phyloP scores from a whole-genome alignment of 2,888 invertebrate genomes.

The Pyrgus malvae region DNA sequence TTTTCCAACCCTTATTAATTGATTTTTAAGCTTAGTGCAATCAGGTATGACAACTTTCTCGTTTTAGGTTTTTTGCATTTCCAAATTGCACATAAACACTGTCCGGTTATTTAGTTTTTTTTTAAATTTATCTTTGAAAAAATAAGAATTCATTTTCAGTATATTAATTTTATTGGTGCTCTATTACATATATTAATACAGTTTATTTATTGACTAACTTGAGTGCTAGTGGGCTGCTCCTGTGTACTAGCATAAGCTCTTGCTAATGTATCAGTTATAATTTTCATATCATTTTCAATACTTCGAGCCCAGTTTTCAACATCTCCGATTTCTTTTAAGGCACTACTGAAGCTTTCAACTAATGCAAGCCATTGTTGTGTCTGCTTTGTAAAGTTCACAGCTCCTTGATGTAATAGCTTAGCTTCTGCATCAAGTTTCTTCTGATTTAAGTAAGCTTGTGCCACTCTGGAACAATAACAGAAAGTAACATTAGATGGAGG shows the following conservation, averaged over 20 bases:
- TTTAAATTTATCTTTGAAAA: too few relatives aligned
- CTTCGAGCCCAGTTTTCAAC: conserved; percentile 99
- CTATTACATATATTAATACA: not conserved
- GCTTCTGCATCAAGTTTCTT: conserved; percentile 98
- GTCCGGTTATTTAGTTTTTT: too few relatives aligned
- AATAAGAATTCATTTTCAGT: not conserved
- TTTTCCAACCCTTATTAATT: too few relatives aligned
- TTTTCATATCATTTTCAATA: conserved; percentile 97
- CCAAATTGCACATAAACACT: too few relatives aligned
- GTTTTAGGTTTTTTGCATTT: too few relatives aligned
- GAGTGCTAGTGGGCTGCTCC: conserved; percentile 53
- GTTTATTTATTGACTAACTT: conserved; percentile 44
- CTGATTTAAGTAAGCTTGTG: conserved; percentile 99
- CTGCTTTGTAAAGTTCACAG: conserved; percentile 97
- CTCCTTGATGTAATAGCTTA: conserved; percentile 96
- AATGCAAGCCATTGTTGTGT: conserved; percentile 98
- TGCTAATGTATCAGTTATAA: conserved; percentile 95
- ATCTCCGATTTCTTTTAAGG: conserved; percentile 97
- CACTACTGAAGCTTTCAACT: conserved; percentile 92
- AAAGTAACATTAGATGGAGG: not conserved
- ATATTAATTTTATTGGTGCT: not conserved
- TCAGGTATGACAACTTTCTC: too few relatives aligned
- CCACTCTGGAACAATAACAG: conserved; percentile 85
- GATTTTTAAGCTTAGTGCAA: too few relatives aligned
- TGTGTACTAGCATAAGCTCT: conserved; percentile 92